phyloP scores from a whole-genome alignment of 2,113 vertebrate genomes.

The Plecotus auritus region DNA sequence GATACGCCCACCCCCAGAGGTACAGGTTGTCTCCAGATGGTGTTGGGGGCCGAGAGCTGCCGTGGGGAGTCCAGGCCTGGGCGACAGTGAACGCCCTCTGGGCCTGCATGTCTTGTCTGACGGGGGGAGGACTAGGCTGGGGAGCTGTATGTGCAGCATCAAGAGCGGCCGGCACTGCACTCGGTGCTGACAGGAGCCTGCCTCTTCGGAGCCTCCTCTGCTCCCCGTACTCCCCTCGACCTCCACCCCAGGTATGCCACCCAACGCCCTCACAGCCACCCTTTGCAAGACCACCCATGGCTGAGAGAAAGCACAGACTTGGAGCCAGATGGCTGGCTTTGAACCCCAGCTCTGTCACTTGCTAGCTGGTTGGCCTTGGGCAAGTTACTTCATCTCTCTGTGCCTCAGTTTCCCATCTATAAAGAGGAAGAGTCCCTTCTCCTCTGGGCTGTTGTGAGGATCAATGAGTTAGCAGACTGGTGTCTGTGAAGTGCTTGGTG shows the following conservation, averaged over 20 bases:
- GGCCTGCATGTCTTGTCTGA: background rate
- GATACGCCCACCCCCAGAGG: background rate
- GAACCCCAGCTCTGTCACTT: background rate
- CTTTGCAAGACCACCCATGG: background rate
- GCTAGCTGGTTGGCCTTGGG: background rate
- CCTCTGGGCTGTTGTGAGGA: background rate
- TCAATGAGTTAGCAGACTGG: background rate
- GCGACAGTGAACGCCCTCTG: background rate
- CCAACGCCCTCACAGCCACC: background rate
- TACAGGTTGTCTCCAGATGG: background rate
- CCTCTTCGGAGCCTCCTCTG: background rate
- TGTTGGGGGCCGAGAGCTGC: background rate
- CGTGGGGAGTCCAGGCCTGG: background rate
- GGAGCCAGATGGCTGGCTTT: background rate
- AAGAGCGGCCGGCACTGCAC: background rate
- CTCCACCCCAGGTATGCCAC: background rate
- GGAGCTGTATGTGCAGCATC: fast-evolving
- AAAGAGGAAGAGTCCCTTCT: background rate
- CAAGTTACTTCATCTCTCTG: background rate
- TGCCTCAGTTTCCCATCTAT: background rate
- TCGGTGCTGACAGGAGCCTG: background rate
- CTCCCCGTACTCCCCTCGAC: background rate
- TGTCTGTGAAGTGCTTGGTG: too few species aligned
- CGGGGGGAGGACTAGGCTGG: background rate
- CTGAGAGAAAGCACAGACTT: background rate